Evolutionary conservation across 2,797 vertebrate species (phyloP).

Genomic region (Hemitrygon akajei): DNA sequence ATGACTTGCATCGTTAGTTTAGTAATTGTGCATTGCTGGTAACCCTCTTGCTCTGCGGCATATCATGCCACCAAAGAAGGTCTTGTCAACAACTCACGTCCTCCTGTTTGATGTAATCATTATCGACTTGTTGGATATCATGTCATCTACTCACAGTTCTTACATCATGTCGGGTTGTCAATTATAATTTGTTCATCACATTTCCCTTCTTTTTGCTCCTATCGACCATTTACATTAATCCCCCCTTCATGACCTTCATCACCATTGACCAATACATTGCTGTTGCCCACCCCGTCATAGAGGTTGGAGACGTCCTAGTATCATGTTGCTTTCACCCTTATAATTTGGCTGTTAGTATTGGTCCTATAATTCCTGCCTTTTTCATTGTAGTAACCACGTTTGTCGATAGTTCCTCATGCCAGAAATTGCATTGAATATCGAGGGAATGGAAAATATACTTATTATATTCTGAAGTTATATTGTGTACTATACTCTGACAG

Average conservation of each 20-base stretch:
- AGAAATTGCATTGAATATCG: no score
- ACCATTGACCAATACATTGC: conserved; percentile 1
- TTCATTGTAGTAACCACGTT: not conserved
- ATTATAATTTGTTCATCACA: not conserved
- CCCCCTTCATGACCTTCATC: not conserved
- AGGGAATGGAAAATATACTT: not conserved
- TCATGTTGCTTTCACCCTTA: not conserved
- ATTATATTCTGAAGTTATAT: not conserved
- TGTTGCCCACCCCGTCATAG: not conserved
- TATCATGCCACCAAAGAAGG: not conserved
- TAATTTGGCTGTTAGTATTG: not conserved
- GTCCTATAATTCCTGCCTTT: not conserved
- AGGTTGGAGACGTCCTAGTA: not conserved
- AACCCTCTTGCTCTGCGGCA: not conserved
- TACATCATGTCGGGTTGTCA: not conserved
- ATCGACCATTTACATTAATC: not conserved
- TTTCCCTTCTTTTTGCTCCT: not conserved
- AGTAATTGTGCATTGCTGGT: not conserved
- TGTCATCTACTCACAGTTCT: not conserved
- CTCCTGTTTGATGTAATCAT: not conserved
- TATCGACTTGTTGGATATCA: not conserved
- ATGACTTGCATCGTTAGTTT: not conserved
- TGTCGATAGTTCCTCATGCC: not conserved
- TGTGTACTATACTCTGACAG: not conserved
- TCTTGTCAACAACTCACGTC: not conserved